Evolutionary conservation across 2,888 invertebrate genomes (phyloP).

Genomic region (Drosophila neotestacea): DNA sequence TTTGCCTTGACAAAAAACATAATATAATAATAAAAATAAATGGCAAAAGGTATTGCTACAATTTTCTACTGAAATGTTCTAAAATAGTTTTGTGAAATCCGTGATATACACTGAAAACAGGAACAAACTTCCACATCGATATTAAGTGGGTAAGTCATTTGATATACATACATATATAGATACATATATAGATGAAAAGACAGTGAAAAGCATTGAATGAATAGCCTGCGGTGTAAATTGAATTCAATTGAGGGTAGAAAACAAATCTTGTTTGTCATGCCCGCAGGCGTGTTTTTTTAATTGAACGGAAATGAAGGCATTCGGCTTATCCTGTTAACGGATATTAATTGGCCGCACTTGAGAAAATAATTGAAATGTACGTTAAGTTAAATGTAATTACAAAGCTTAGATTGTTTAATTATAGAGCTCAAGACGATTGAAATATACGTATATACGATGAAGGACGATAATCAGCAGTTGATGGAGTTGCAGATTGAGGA

Average conservation of each 20-base stretch:
- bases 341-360: slow-evolving; percentile 40
- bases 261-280: background rate
- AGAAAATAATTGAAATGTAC: slow-evolving; percentile 20
- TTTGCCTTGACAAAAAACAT: background rate
- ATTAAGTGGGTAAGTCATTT: slow-evolving; percentile 1
- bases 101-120: background rate
- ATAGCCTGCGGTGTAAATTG: background rate
- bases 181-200: background rate
- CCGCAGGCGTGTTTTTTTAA: slow-evolving; percentile 49
- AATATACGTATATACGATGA: slow-evolving; percentile 9
- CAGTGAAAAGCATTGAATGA: background rate
- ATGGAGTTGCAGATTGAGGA: background rate
- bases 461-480: slow-evolving; percentile 2
- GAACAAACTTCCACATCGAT: background rate
- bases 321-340: slow-evolving; percentile 11
- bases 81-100: background rate
- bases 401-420: background rate
- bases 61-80: no score
- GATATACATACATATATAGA: background rate
- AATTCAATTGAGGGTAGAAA: slow-evolving; percentile 7
- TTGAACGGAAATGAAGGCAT: slow-evolving; percentile 27
- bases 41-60: no score
- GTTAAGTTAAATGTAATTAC: slow-evolving; percentile 9
- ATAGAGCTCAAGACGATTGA: background rate
- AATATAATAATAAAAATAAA: background rate